Conservation (phyloP, 2,113 vertebrate species). For the Pelusios castaneus region DNA sequence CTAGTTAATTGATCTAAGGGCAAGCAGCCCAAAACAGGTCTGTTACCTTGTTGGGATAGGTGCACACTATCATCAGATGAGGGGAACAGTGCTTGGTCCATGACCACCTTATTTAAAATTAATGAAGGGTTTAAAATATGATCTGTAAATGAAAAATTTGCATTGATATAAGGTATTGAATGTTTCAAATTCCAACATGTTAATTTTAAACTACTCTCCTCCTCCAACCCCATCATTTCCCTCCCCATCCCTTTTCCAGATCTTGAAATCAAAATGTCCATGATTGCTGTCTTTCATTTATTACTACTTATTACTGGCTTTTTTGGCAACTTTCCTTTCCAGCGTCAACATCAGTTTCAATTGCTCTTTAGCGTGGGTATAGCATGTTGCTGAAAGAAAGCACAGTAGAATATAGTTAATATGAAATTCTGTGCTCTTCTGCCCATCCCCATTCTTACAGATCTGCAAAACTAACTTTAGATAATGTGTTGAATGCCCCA, state of each 20-base stretch:
- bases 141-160: neutral
- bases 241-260: rapidly evolving
- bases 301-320: neutral
- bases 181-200: neutral
- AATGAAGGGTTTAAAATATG: neutral
- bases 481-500: neutral
- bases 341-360: neutral
- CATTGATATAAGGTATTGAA: rapidly evolving
- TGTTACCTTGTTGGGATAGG: neutral
- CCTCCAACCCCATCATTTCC: neutral
- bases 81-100: neutral
- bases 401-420: neutral
- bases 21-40: neutral
- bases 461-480: neutral
- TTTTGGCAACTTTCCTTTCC: neutral
- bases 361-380: neutral
- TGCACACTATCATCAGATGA: neutral
- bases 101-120: neutral
- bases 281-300: neutral
- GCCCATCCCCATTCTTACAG: neutral
- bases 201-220: neutral
- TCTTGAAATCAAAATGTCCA: rapidly evolving
- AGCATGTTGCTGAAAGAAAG: neutral
- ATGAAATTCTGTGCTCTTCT: neutral
- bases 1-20: neutral